Percentiles rank a stretch among this genome's conserved stretches.
Evolutionary conservation across 2,888 invertebrate genomes (phyloP).

Genomic region (Hydrotaea cyrtoneurina): DNA sequence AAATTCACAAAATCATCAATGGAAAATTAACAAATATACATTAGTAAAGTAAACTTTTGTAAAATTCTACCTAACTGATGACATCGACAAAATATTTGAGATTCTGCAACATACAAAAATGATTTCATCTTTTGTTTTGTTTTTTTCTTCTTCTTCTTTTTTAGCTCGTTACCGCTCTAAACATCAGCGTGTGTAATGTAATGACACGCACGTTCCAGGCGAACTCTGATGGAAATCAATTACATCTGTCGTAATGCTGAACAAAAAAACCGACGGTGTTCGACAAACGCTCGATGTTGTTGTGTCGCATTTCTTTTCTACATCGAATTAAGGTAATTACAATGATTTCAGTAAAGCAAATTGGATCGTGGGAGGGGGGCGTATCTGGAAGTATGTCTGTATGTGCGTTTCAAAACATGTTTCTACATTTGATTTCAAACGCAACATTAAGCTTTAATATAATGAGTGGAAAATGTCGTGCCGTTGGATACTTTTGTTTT

Average conservation of each 20-base stretch:
- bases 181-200: neutral
- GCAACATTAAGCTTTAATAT: too few species aligned
- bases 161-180: neutral
- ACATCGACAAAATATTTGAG: neutral
- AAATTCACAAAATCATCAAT: too few species aligned
- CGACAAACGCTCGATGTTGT: neutral
- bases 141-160: too few species aligned
- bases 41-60: too few species aligned
- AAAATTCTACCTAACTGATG: too few species aligned
- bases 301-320: neutral
- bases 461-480: too few species aligned
- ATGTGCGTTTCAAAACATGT: too few species aligned
- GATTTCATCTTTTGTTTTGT: neutral
- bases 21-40: too few species aligned
- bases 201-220: neutral
- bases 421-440: too few species aligned
- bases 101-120: neutral
- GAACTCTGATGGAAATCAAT: conserved; percentile 6
- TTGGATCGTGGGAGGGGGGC: too few species aligned
- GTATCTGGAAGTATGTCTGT: too few species aligned
- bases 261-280: neutral
- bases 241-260: neutral
- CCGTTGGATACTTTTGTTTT: too few species aligned
- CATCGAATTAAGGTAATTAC: neutral
- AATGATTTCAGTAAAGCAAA: neutral